These are phyloP conservation scores for Uromys caudimaculatus DNA, from an alignment of 2,797 vertebrate species.

Conservation along the genomic window DNA sequence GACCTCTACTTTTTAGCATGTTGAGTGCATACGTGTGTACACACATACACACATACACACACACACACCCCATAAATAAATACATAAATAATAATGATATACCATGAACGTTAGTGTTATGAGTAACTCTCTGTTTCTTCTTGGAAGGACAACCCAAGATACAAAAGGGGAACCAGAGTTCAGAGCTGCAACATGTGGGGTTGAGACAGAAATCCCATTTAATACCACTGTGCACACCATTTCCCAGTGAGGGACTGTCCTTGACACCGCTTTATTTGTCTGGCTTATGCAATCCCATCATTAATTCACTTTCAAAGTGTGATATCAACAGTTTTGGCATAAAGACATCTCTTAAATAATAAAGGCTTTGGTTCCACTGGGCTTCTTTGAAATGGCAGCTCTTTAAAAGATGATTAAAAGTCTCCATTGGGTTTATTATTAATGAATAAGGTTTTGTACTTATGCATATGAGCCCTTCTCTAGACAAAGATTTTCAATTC, in stretches of 20 bases:
- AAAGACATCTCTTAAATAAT: slow-evolving; percentile 72
- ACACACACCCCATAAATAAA: neutral
- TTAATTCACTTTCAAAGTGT: slow-evolving; percentile 67
- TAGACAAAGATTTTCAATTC: slow-evolving; percentile 62
- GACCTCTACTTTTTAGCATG: neutral
- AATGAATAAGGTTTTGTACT: slow-evolving; percentile 75
- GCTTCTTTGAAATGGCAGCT: slow-evolving; percentile 63
- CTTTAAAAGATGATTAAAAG: slow-evolving; percentile 70
- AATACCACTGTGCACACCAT: neutral
- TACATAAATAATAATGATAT: neutral
- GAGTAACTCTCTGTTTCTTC: slow-evolving; percentile 44
- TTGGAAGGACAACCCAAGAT: neutral
- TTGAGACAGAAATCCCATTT: slow-evolving; percentile 51
- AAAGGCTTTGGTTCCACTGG: slow-evolving; percentile 68
- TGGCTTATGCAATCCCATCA: slow-evolving; percentile 33
- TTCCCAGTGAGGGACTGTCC: neutral
- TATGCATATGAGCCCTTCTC: slow-evolving; percentile 75
- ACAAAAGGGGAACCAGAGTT: slow-evolving; percentile 19
- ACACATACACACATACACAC: neutral
- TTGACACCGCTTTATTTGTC: slow-evolving; percentile 46
- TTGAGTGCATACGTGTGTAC: no score
- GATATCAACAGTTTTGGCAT: slow-evolving; percentile 57
- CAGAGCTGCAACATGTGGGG: neutral
- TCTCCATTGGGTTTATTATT: slow-evolving; percentile 69
- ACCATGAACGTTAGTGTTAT: neutral